Conservation (phyloP, 2,888 invertebrate species). For the Cosmorhoe ocellata region DNA sequence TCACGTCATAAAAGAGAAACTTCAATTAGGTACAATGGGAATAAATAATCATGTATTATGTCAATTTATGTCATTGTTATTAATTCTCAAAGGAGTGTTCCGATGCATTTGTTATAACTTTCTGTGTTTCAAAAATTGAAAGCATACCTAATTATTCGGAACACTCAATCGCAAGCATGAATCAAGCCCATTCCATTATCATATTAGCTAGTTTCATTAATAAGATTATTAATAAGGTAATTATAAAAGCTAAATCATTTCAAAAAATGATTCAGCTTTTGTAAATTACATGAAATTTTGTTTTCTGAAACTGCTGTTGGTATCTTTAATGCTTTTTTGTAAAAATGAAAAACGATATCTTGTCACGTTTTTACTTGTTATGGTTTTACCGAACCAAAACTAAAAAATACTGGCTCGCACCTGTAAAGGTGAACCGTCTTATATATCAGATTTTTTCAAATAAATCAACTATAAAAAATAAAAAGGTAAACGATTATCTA, state of each 20-base stretch:
- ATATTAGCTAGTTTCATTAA: conserved; percentile 11
- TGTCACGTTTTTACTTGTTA: too few relatives aligned
- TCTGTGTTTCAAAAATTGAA: too few relatives aligned
- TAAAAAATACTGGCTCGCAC: too few relatives aligned
- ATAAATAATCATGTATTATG: conserved; percentile 34
- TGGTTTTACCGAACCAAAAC: too few relatives aligned
- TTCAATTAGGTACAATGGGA: conserved; percentile 31
- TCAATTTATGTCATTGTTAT: conserved; percentile 20
- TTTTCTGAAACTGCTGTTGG: conserved; percentile 10
- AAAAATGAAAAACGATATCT: too few relatives aligned
- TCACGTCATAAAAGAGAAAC: conserved; percentile 26
- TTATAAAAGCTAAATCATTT: neutral
- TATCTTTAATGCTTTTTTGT: conserved; percentile 20
- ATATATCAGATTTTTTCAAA: too few relatives aligned
- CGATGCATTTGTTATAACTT: too few relatives aligned
- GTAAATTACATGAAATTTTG: conserved; percentile 8
- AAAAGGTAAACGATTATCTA: too few relatives aligned
- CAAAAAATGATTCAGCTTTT: neutral
- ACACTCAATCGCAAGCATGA: conserved; percentile 36
- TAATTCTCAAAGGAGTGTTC: conserved; percentile 29
- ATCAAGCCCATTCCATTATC: conserved; percentile 35
- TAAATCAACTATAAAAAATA: too few relatives aligned
- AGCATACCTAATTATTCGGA: neutral
- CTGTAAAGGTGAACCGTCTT: too few relatives aligned
- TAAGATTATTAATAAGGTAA: neutral